Evolutionary conservation across 2,113 vertebrate species (phyloP).

Genomic region (Marcusenius ussheri): DNA sequence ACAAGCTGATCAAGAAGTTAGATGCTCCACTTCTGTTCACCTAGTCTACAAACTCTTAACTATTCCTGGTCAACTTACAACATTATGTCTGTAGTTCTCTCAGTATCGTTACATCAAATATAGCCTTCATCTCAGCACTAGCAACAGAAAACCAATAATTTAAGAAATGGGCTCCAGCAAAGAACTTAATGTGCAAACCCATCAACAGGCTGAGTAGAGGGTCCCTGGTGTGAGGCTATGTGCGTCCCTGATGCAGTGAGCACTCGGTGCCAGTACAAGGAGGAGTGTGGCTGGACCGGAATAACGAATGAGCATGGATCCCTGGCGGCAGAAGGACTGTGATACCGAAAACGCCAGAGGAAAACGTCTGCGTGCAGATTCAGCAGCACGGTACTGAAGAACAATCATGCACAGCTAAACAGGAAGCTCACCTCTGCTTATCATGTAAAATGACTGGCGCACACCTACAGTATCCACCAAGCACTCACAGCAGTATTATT

Average conservation of each 20-base stretch:
- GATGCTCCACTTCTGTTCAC: not conserved
- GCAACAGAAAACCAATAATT: not conserved
- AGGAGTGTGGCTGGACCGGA: not conserved
- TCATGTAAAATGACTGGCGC: not conserved
- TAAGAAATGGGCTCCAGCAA: not conserved
- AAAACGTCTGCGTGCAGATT: not conserved
- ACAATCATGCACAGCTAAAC: not conserved
- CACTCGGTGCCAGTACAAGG: not conserved
- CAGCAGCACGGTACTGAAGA: not conserved
- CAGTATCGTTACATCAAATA: not conserved
- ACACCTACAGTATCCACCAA: not conserved
- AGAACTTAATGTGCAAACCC: not conserved
- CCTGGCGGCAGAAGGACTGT: not conserved
- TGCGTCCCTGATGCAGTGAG: not conserved
- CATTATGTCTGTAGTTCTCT: not conserved
- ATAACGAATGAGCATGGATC: not conserved
- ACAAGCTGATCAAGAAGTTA: not conserved
- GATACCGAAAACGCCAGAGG: not conserved
- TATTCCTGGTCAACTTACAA: not conserved
- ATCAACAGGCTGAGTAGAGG: not conserved
- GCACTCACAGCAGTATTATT: not conserved
- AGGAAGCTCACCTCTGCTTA: not conserved
- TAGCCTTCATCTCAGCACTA: not conserved
- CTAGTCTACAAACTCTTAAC: not conserved
- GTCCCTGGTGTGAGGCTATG: not conserved